These are phyloP conservation scores for Nyctereutes procyonoides DNA, from an alignment of 2,113 vertebrate genomes.

Conservation along the genomic window DNA sequence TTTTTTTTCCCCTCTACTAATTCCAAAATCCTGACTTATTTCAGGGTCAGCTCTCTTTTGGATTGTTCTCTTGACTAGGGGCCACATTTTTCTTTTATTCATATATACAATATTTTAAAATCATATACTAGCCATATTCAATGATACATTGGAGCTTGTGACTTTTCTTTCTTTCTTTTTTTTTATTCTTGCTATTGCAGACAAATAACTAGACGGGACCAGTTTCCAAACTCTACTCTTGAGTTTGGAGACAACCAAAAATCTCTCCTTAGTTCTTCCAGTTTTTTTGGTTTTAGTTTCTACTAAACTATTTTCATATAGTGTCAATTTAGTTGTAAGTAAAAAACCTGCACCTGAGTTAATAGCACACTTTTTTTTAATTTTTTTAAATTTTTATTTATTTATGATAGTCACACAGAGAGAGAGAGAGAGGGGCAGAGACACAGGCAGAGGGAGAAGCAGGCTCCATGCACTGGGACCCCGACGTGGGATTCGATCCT, in stretches of 20 bases:
- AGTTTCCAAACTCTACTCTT: neutral
- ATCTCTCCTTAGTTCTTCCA: neutral
- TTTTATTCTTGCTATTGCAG: neutral
- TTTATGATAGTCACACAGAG: too few species aligned
- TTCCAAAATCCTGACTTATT: neutral
- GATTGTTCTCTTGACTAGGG: neutral
- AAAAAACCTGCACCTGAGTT: neutral
- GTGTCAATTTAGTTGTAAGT: neutral
- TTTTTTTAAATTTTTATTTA: too few species aligned
- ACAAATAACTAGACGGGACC: neutral
- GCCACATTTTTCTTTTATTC: neutral
- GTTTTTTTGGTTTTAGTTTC: neutral
- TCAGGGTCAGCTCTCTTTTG: neutral
- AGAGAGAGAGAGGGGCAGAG: too few species aligned
- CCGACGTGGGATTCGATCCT: too few species aligned
- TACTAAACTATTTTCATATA: neutral
- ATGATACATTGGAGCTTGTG: neutral
- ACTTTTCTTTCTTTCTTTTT: neutral
- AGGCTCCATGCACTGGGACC: too few species aligned
- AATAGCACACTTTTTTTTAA: neutral
- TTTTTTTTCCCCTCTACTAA: neutral
- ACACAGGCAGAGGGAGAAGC: too few species aligned
- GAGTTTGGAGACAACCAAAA: neutral
- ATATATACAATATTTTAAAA: neutral
- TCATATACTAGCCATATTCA: neutral